Evolutionary conservation across 2,888 invertebrate species (phyloP).

Genomic region (Micoletzkya japonica): DNA sequence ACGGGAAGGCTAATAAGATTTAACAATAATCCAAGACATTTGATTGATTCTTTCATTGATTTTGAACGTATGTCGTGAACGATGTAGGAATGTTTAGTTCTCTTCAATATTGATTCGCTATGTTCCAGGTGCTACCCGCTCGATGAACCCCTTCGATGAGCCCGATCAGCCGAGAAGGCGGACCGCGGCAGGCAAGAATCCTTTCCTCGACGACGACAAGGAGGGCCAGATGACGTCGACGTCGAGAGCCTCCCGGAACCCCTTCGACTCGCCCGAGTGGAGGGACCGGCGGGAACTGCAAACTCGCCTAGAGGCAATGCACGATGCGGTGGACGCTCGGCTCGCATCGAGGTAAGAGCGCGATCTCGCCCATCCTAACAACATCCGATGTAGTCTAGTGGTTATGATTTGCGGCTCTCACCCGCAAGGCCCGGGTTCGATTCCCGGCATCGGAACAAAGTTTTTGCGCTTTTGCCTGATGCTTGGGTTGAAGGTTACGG

Average conservation of each 20-base stretch:
- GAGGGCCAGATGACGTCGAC: no score
- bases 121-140: background rate
- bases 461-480: no score
- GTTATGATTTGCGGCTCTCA: background rate
- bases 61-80: constrained; percentile 29
- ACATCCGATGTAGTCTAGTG: background rate
- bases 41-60: no score
- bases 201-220: background rate
- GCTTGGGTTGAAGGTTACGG: constrained; percentile 11
- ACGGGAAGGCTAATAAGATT: no score
- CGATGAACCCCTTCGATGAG: constrained; percentile 20
- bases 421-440: background rate
- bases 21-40: no score
- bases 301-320: constrained; percentile 52
- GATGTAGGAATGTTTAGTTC: background rate
- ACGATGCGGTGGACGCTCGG: constrained; percentile 58
- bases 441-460: no score
- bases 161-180: constrained; percentile 5
- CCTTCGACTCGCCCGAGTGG: constrained; percentile 31
- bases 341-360: constrained; percentile 71
- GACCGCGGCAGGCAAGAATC: background rate
- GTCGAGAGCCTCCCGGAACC: background rate
- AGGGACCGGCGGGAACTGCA: constrained; percentile 41
- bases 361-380: background rate
- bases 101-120: background rate